Base-by-base conservation (phyloP, 1,140 invertebrate species). In the Nilaparvata lugens region DNA sequence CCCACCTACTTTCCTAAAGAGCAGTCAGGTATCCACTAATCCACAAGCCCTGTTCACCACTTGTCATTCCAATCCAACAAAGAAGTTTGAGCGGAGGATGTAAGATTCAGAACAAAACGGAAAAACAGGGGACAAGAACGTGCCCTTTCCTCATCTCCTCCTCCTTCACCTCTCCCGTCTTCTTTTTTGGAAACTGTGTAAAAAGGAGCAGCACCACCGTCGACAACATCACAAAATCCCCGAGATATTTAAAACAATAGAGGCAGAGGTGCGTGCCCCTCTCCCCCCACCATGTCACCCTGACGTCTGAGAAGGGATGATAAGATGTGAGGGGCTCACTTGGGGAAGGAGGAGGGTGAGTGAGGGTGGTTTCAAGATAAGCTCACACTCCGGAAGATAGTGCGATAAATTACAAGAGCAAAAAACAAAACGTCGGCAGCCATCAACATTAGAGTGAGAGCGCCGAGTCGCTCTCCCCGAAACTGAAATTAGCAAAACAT, bases 401-500 rank as follows among this genome's bases (percentile, higher is more conserved):
- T 43, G 43, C 45, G 43, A 59, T 59, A 59, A 59, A 59, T 59
- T 59, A 59, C 57, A 19, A 35, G 25, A 28, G 31, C 53, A 55
- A 59, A 58, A 59, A 59, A 59, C 42, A 59, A 59, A 59, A 59
- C 42, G 45, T 31, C 23, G 23, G 45, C 45, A 52, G 23, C 25
- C 24, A 52, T 51, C 24, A 59, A 52, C 31, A 43, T 35, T 38
- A 31, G 23, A 43, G 31, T 9, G 31, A 35, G 31, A 35, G 31
- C 7, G 31, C 7, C 7, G 9, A 11, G 31, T 11, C 31, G 7
- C 9, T 35, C 2, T 19, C 5, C 16, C 21, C n/a, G 42, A 59
- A 48, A 43, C 43, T 59, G 45, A 43, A 59, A 59, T 59, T 59
- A 59, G 57, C 48, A 43, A 59, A 59, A 59, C 57, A 59, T 59